phyloP scores from a whole-genome alignment of 2,888 invertebrate species.

The Ecliptopera silaceata region DNA sequence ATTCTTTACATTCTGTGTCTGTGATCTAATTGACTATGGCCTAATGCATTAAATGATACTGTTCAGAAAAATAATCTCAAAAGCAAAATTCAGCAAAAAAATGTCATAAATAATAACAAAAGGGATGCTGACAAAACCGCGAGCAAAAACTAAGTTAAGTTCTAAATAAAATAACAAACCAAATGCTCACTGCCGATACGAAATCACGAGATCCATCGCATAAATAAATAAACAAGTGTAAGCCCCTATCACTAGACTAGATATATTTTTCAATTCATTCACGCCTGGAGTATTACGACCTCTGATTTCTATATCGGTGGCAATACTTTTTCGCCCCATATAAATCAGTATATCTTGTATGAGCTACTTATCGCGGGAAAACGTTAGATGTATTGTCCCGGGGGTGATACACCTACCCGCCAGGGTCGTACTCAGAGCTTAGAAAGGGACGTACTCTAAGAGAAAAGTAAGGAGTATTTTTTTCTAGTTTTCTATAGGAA shows the following conservation, averaged over 20 bases:
- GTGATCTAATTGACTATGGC: too few relatives aligned
- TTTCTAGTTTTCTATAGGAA: too few relatives aligned
- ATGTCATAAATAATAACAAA: too few relatives aligned
- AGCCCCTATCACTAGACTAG: slow-evolving; percentile 9
- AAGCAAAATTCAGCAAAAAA: too few relatives aligned
- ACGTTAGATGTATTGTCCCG: slow-evolving; percentile 69
- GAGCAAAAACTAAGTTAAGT: too few relatives aligned
- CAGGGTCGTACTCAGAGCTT: slow-evolving; percentile 16
- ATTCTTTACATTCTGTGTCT: too few relatives aligned
- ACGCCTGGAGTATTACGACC: slow-evolving; percentile 39
- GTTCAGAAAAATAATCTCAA: too few relatives aligned
- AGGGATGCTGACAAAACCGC: too few relatives aligned
- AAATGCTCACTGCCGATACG: slow-evolving; percentile 6
- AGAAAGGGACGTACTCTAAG: too few relatives aligned
- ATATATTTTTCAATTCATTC: slow-evolving; percentile 44
- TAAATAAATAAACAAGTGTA: slow-evolving; percentile 9
- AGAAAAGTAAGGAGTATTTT: too few relatives aligned
- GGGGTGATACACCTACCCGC: slow-evolving; percentile 59
- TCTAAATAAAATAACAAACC: slow-evolving; percentile 11
- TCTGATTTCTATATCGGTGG: slow-evolving; percentile 44
- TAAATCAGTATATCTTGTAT: slow-evolving; percentile 73
- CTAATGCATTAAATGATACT: too few relatives aligned
- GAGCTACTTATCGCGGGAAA: slow-evolving; percentile 70
- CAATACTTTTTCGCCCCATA: slow-evolving; percentile 64
- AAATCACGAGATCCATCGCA: slow-evolving; percentile 5